Evolutionary conservation across 2,113 vertebrate genomes (phyloP).

Genomic region (Chitala chitala): DNA sequence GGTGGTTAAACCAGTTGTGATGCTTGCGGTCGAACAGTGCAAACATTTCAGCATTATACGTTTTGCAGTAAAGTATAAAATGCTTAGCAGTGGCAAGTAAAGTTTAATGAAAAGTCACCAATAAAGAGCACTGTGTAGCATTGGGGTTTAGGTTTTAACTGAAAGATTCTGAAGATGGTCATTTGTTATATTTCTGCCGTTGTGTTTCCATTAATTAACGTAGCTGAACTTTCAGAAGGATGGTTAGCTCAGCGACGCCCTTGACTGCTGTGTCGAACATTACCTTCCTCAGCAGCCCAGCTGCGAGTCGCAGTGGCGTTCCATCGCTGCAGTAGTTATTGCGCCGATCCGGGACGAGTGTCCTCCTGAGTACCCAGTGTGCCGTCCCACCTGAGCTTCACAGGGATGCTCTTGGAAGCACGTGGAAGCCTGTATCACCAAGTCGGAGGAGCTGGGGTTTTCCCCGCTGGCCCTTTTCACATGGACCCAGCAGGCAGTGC

Average conservation of each 20-base stretch:
- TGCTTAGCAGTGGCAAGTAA: too few species aligned
- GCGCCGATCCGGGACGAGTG: background rate
- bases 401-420: too few species aligned
- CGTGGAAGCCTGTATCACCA: too few species aligned
- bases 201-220: background rate
- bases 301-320: background rate
- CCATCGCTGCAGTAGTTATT: background rate
- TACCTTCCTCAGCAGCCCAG: background rate
- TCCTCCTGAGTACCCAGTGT: too few species aligned
- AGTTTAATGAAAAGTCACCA: too few species aligned
- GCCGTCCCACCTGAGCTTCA: too few species aligned
- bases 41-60: background rate
- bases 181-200: background rate
- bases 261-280: background rate
- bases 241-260: background rate
- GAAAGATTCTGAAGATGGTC: too few species aligned
- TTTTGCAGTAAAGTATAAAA: too few species aligned
- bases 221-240: background rate
- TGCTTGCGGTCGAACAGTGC: conserved; percentile 40
- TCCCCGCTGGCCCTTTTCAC: too few species aligned
- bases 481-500: too few species aligned
- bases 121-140: background rate
- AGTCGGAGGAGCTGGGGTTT: too few species aligned
- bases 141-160: background rate
- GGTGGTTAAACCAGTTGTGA: conserved; percentile 54